Conservation (phyloP, 2,888 invertebrate species). For the Lasioglossum vierecki region DNA sequence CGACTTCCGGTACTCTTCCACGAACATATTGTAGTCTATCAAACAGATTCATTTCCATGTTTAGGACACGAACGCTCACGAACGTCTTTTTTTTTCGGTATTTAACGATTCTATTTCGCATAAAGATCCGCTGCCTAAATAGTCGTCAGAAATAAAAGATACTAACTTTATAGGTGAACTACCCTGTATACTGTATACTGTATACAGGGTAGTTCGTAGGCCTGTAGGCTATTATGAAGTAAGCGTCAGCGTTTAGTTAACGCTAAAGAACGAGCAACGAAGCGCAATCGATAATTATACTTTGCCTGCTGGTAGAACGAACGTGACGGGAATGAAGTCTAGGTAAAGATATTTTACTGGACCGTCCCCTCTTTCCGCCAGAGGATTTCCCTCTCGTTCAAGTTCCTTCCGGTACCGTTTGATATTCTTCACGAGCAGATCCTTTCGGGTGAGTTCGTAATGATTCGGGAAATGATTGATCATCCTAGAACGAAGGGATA, state of each 20-base stretch:
- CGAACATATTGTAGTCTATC: conserved; percentile 97
- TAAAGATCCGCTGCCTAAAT: too few relatives aligned
- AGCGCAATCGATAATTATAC: neutral
- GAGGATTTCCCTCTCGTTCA: conserved; percentile 94
- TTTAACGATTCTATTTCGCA: too few relatives aligned
- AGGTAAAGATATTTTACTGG: conserved; percentile 91
- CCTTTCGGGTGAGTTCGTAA: conserved; percentile 97
- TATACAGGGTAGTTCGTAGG: too few relatives aligned
- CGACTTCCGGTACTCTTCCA: conserved; percentile 97
- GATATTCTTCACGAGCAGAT: conserved; percentile 97
- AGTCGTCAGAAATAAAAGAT: too few relatives aligned
- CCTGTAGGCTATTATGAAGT: too few relatives aligned
- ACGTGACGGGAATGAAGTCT: conserved; percentile 97
- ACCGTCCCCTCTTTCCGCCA: conserved; percentile 93
- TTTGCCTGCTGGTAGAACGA: conserved; percentile 92
- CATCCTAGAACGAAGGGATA: conserved; percentile 85
- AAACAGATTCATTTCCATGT: too few relatives aligned
- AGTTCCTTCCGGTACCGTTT: conserved; percentile 96
- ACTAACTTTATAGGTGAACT: too few relatives aligned
- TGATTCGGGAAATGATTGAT: conserved; percentile 99
- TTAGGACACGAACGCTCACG: too few relatives aligned
- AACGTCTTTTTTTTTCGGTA: too few relatives aligned
- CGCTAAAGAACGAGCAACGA: neutral
- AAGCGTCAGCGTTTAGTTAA: neutral
- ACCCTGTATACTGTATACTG: too few relatives aligned